Evolutionary conservation across 1,140 invertebrate species (phyloP), one percentile per base, ranked within the genome.

Genomic region (Acromyrmex heyeri): DNA sequence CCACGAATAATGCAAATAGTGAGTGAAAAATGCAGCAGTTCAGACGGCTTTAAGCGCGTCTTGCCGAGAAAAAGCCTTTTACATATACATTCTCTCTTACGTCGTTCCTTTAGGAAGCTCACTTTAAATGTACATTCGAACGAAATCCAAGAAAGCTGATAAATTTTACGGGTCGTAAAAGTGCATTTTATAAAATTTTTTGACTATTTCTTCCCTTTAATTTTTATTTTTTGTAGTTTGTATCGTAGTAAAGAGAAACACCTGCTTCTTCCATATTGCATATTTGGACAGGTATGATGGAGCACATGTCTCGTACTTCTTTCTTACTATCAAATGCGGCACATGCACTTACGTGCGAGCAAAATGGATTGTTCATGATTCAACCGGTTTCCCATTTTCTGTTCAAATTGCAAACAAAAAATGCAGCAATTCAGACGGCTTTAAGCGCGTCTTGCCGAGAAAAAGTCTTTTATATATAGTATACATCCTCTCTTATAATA

Each of bases 221-320:
- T 73, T 21, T 83, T 24, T 34, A 27, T 38, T 44, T 61, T 73
- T 62, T 83, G 4, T 34, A 34, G 2, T 18, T 16, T 8, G 16
- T 48, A 16, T 72, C 27, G n/a, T 16, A 50, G n/a, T n/a, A 7
- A 18, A 70, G n/a, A 65, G 67, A 78, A 79, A 50, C 53, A 72
- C 73, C 59, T 21, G 73, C 30, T 21, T 67, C 24, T 69, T 59
- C 12, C 53, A 61, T 86, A 86, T 88, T 75, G 67, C 30, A 75
- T 12, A 48, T 62, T 76, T 77, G 44, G 83, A 75, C 88, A 48
- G 21, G 21, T 53, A 67, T 88, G 88, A 89, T 89, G 34, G 64
- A 89, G 87, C 50, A 86, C 24, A 48, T 48, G 61, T 89, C 87
- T 65, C 75, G 77, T 88, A 70, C 59, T 79, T 86, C 75, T 70